Base-by-base conservation (phyloP, 1,140 invertebrate species). In the Diabrotica undecimpunctata region DNA sequence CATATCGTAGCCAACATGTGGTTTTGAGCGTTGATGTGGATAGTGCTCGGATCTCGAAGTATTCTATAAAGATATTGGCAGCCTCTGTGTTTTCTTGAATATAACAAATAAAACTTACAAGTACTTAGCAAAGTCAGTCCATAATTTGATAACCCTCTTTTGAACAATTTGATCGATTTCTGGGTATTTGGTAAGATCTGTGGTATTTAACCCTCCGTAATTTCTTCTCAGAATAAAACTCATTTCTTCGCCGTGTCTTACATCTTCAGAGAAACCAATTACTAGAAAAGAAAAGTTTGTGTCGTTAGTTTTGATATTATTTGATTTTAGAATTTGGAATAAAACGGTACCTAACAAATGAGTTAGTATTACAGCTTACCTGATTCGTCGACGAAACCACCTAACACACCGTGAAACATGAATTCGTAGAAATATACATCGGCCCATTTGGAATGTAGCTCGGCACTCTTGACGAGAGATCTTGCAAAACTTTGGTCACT, bases 341-440 rank as follows among this genome's bases (percentile, higher is more conserved):
- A 10, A 12, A 10, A 51, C 12, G 9, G 46, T 2, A 12, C 5
- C 46, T 51, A 10, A 10, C 2, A 10, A 9, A 51, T 51, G 9
- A 51, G 12, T 12, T 12, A 10, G 52, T 54, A 12, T 25, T 3
- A 4, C 0, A 13, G 46, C 58, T 8, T 25, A 68, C 66, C 66
- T 61, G 52, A 35, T 59, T 68, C 25, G 5, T 54, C 63, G 56
- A 36, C 37, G 35, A 61, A 55, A 51, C 57, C 58, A 5, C 63
- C 66, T 7, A 65, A 12, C 7, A 52, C 55, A n/a, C 66, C 66
- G 57, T 65, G 39, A 50, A 60, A 68, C 7, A 54, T 25, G 13
- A 68, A 68, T n/a, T 46, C 37, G 13, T 68, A 68, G 25, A 68
- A 65, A 14, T 61, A 68, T 10, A 61, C 60, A 39, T 65, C 57